Conservation (phyloP, 2,797 vertebrate species). For the Echeneis naucrates region DNA sequence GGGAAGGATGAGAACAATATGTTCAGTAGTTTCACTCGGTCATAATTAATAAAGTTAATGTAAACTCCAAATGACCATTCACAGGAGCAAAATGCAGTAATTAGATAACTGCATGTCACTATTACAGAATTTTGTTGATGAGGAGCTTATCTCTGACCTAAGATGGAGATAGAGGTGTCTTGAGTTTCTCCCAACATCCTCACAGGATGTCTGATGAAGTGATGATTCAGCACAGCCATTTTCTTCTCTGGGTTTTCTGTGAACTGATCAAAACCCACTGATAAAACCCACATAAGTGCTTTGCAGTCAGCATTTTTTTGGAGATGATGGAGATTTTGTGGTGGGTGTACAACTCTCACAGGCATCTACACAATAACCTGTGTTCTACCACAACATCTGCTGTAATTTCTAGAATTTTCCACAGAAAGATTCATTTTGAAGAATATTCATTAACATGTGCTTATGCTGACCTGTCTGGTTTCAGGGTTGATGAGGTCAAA, state of each 20-base stretch:
- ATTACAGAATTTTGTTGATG: not conserved
- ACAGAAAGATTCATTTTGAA: not conserved
- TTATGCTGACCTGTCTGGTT: constrained; percentile 90
- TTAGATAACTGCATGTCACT: not conserved
- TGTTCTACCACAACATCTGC: not conserved
- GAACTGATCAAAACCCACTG: constrained; percentile 83
- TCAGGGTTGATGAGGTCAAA: constrained; percentile 95
- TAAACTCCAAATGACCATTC: not conserved
- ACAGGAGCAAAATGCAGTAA: not conserved
- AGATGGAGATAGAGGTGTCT: constrained; percentile 80
- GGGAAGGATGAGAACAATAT: not conserved
- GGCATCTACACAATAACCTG: not conserved
- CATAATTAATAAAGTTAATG: not conserved
- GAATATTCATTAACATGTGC: not conserved
- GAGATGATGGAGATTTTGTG: not conserved
- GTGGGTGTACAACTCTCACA: not conserved
- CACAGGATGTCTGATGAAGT: constrained; percentile 94
- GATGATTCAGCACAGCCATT: constrained; percentile 89
- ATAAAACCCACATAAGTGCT: constrained; percentile 9
- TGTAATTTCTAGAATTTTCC: not conserved
- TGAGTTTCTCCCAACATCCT: constrained; percentile 84
- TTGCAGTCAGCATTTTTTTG: not conserved
- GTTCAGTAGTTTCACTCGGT: not conserved
- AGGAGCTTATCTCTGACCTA: constrained; percentile 81
- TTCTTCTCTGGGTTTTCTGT: constrained; percentile 88